A percentile compares a stretch with the other conserved stretches of the same genome.
These are phyloP conservation scores for Burhinus oedicnemus DNA, from an alignment of 2,113 vertebrate genomes.

Conservation along the genomic window DNA sequence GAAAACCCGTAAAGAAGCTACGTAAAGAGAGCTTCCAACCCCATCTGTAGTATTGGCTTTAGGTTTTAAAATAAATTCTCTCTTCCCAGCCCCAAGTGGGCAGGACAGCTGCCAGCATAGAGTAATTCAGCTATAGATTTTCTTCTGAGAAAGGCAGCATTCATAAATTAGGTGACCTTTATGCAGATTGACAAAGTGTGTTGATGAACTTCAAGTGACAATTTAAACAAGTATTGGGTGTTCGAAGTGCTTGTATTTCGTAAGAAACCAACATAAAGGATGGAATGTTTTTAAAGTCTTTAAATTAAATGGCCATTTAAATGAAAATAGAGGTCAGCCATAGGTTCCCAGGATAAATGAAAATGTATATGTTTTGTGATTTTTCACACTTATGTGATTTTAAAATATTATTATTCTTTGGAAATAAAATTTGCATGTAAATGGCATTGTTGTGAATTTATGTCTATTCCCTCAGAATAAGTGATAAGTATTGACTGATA, in stretches of 20 bases:
- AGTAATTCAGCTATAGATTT: slow-evolving; percentile 66
- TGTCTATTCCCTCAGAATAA: background rate
- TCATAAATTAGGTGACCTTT: slow-evolving; percentile 75
- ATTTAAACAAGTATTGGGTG: slow-evolving; percentile 35
- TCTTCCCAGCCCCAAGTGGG: slow-evolving; percentile 9
- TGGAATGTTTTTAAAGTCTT: slow-evolving; percentile 52
- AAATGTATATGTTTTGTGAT: slow-evolving; percentile 37
- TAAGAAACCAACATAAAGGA: slow-evolving; percentile 18
- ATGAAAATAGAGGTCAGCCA: slow-evolving; percentile 66
- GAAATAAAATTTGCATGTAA: slow-evolving; percentile 62
- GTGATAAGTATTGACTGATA: slow-evolving; percentile 7
- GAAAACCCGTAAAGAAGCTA: background rate
- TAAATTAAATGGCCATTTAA: slow-evolving; percentile 58
- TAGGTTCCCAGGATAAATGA: slow-evolving; percentile 34
- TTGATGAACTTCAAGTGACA: slow-evolving; percentile 73
- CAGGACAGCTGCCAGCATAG: slow-evolving; percentile 43
- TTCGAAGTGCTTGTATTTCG: slow-evolving; percentile 57
- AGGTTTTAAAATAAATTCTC: background rate
- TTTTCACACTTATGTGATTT: slow-evolving; percentile 46
- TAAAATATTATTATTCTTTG: slow-evolving; percentile 33
- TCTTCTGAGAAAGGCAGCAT: slow-evolving; percentile 25
- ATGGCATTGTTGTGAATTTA: slow-evolving; percentile 40
- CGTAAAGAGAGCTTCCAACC: background rate
- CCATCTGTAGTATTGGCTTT: slow-evolving; percentile 15
- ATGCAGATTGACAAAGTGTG: slow-evolving; percentile 46